Base-by-base conservation (phyloP, 1,140 invertebrate genomes). In the Gonatopus flavifemur region DNA sequence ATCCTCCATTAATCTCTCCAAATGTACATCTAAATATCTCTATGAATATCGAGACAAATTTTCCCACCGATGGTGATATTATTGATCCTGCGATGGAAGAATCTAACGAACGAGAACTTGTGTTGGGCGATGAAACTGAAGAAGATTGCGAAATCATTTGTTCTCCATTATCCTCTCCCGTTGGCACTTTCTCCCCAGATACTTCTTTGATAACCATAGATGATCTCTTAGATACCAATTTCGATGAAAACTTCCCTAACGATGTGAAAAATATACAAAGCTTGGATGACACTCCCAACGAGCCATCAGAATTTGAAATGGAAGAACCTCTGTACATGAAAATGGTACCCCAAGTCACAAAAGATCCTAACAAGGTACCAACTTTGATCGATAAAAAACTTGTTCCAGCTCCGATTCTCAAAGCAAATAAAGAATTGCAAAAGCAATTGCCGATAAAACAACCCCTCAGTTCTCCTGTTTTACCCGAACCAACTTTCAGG, bases 341-440 rank as follows among this genome's bases (percentile, higher is more conserved):
- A 19, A 56, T 52, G 20, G 16, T 68, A 15, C 61, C 67, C 1
- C 55, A 69, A 16, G 36, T 69, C 30, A 57, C 58, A 5, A 62
- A 62, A 37, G 60, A 70, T 21, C 16, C n/a, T 1, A 69, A 67
- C 44, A 72, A 68, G 49, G 63, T 70, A 42, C 65, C 69, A 9
- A 68, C 65, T 2, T 38, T 65, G 2, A 60, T 70, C 6, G 67
- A 67, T 21, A 63, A 52, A 44, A 53, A 57, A 7, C 51, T 70
- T 9, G 62, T 72, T 0, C 70, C 68, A 3, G 57, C 37, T 0
- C 22, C 59, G 0, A 65, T 71, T 13, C 24, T 71, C 0, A 70
- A 57, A 31, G 57, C 51, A 3, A 70, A 70, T 36, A 72, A 70
- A 43, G 44, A 64, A 8, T 36, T 72, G 1, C 66, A 65, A 21